Evolutionary conservation across 2,797 vertebrate species (phyloP).

Genomic region (Tachyglossus aculeatus): DNA sequence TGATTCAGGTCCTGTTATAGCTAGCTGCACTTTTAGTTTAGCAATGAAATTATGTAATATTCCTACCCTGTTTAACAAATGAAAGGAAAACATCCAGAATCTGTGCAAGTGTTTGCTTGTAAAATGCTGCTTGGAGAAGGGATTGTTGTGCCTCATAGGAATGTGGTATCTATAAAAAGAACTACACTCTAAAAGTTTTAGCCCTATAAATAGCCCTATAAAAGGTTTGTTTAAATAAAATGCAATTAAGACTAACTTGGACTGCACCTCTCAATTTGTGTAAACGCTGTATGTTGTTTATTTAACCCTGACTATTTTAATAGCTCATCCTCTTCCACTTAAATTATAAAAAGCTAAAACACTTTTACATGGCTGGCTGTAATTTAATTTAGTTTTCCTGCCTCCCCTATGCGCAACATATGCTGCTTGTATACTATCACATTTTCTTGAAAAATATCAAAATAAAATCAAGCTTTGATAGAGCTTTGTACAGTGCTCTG

Average conservation of each 20-base stretch:
- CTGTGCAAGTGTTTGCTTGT: conserved; percentile 1
- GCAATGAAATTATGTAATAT: not conserved
- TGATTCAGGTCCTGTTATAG: not conserved
- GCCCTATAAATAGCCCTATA: not conserved
- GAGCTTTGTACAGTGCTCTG: no score
- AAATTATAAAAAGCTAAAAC: not conserved
- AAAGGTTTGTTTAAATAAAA: not conserved
- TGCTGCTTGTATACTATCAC: not conserved
- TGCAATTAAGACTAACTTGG: not conserved
- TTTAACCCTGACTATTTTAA: not conserved
- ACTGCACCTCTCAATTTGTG: not conserved
- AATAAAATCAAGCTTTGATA: not conserved
- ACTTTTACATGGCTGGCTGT: not conserved
- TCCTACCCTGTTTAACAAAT: conserved; percentile 6
- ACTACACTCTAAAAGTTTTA: not conserved
- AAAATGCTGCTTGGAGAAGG: not conserved
- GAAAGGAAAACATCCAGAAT: not conserved
- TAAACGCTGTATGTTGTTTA: not conserved
- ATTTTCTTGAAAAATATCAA: not conserved
- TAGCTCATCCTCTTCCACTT: not conserved
- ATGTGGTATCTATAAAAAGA: not conserved
- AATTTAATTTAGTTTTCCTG: not conserved
- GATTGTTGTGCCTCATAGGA: not conserved
- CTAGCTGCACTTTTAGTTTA: conserved; percentile 15
- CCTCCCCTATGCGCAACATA: not conserved